phyloP scores from a whole-genome alignment of 2,888 invertebrate species.

The Sinodicranocentrus sp. region DNA sequence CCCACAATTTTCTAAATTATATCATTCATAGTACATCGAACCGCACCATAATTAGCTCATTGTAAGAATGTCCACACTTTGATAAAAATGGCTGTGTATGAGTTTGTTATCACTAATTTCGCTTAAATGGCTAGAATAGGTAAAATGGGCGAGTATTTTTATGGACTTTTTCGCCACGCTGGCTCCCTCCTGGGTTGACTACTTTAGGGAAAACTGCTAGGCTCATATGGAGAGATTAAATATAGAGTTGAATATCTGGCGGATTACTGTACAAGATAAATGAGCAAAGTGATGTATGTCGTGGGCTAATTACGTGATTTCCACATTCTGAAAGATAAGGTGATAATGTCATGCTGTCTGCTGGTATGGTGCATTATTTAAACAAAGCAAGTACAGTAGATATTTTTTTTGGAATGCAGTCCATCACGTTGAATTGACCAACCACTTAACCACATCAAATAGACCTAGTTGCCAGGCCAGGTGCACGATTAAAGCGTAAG shows the following conservation, averaged over 20 bases:
- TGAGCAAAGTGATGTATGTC: conserved; percentile 29
- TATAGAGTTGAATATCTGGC: not conserved
- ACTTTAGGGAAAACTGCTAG: conserved; percentile 52
- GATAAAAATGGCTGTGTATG: too few species aligned
- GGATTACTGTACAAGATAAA: conserved; percentile 13
- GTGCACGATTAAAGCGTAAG: not conserved
- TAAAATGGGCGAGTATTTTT: conserved; percentile 28
- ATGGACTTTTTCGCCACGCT: conserved; percentile 43
- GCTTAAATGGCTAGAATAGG: conserved; percentile 25
- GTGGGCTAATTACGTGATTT: conserved; percentile 59
- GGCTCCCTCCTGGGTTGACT: conserved; percentile 65
- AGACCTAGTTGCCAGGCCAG: conserved; percentile 23
- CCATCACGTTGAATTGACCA: not conserved
- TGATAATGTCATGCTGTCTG: conserved; percentile 32
- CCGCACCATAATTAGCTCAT: too few species aligned
- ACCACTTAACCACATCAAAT: conserved; percentile 17
- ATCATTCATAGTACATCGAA: conserved; percentile 21
- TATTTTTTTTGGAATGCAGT: conserved; percentile 25
- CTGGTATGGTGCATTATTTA: conserved; percentile 8
- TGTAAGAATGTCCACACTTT: too few species aligned
- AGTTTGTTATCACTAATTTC: too few species aligned
- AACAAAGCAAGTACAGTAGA: not conserved
- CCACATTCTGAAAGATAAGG: conserved; percentile 46
- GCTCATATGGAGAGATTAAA: not conserved
- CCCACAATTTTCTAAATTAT: not conserved